A percentile compares a stretch with the other conserved stretches of the same genome.
These are phyloP conservation scores for Schlechtendalia chinensis DNA, from an alignment of 1,140 invertebrate species.

Conservation along the genomic window DNA sequence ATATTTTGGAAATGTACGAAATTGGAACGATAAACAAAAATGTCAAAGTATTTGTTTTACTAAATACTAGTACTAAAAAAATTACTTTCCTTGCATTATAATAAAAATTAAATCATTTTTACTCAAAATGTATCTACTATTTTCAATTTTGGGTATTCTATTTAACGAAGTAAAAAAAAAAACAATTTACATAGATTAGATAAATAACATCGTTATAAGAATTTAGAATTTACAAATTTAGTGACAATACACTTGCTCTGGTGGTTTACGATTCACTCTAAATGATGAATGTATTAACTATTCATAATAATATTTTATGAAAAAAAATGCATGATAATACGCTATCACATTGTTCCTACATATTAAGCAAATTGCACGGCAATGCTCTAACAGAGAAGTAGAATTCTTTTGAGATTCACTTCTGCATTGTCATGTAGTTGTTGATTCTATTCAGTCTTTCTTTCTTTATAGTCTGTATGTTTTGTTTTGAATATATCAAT, in stretches of 20 bases:
- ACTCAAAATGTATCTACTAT: too few species aligned
- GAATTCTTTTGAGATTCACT: conserved; percentile 22
- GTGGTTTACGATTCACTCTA: too few species aligned
- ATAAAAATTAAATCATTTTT: too few species aligned
- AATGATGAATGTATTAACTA: too few species aligned
- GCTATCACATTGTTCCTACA: not conserved
- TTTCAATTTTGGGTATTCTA: too few species aligned
- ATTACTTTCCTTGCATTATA: not conserved
- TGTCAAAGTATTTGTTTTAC: not conserved
- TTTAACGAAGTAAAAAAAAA: too few species aligned
- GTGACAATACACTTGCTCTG: not conserved
- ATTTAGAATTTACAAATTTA: too few species aligned
- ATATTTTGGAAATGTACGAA: not conserved
- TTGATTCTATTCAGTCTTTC: conserved; percentile 19
- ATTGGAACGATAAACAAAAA: not conserved
- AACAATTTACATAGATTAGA: too few species aligned
- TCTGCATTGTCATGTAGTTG: conserved; percentile 29
- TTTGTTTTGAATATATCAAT: conserved; percentile 15
- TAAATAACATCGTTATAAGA: too few species aligned
- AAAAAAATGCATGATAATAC: not conserved
- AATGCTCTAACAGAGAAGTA: conserved; percentile 9
- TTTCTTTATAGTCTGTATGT: conserved; percentile 7
- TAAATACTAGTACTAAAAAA: not conserved
- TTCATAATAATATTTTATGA: too few species aligned
- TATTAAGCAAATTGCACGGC: not conserved